phyloP scores from a whole-genome alignment of 2,888 invertebrate species.

The Aporophyla lueneburgensis region DNA sequence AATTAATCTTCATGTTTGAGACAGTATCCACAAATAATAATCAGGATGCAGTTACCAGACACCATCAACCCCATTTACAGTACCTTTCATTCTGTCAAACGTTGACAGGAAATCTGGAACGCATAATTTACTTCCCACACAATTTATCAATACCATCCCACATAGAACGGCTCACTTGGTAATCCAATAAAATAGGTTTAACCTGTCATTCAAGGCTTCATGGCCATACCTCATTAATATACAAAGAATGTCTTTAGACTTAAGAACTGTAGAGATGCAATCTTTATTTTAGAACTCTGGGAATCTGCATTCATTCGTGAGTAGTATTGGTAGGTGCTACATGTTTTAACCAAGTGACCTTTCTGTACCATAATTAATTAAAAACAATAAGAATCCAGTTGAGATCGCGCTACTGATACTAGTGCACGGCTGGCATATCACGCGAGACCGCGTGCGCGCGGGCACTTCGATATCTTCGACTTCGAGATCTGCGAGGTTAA shows the following conservation, averaged over 20 bases:
- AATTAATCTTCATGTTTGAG: background rate
- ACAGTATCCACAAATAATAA: background rate
- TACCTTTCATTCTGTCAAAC: conserved; percentile 14
- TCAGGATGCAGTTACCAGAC: conserved; percentile 20
- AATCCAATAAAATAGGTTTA: conserved; percentile 41
- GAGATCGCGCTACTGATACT: conserved; percentile 75
- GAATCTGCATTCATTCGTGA: conserved; percentile 25
- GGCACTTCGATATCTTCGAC: conserved; percentile 16
- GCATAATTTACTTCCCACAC: conserved; percentile 62
- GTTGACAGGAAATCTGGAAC: conserved; percentile 54
- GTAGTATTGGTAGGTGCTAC: conserved; percentile 25
- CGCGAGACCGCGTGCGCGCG: conserved; percentile 59
- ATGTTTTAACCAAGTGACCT: conserved; percentile 44
- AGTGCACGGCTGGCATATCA: conserved; percentile 66
- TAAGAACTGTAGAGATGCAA: conserved; percentile 8
- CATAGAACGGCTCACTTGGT: conserved; percentile 42
- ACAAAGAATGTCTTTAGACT: conserved; percentile 18
- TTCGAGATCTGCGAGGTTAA: conserved; percentile 29
- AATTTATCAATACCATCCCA: conserved; percentile 53
- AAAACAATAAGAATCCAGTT: conserved; percentile 76
- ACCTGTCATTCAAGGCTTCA: conserved; percentile 40
- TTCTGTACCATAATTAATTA: conserved; percentile 71
- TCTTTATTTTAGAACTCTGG: conserved; percentile 36
- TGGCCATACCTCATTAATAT: conserved; percentile 10
- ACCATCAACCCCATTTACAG: conserved; percentile 21